Evolutionary conservation across 2,797 vertebrate genomes (phyloP).

Genomic region (Onychomys leucogaster): DNA sequence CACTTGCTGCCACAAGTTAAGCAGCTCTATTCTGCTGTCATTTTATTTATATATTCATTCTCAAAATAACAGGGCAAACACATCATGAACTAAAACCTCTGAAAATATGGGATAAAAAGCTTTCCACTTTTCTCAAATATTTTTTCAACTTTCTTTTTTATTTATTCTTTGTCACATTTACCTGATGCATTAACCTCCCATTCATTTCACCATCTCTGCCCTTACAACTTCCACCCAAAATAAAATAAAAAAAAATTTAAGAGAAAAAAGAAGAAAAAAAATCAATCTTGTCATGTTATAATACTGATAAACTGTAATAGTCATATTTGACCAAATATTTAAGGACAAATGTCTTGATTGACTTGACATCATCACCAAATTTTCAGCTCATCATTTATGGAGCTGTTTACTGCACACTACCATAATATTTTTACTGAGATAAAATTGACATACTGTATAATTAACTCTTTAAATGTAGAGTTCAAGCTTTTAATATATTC

Average conservation of each 20-base stretch:
- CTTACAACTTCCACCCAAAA: not conserved
- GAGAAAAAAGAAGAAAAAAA: not conserved
- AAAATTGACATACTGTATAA: not conserved
- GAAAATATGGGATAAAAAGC: not conserved
- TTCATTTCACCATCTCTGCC: not conserved
- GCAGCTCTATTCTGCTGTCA: not conserved
- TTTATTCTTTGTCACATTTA: not conserved
- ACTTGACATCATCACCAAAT: not conserved
- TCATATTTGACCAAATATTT: not conserved
- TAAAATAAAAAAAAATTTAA: not conserved
- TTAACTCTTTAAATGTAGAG: not conserved
- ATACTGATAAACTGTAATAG: not conserved
- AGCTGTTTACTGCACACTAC: constrained; percentile 70
- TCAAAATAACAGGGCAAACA: not conserved
- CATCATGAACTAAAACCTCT: not conserved
- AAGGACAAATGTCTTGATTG: not conserved
- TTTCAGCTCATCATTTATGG: constrained; percentile 51
- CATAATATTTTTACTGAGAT: not conserved
- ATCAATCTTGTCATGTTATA: not conserved
- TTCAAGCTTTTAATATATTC: not conserved
- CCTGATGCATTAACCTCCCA: not conserved
- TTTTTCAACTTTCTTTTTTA: not conserved
- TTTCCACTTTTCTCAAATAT: not conserved
- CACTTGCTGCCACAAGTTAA: not conserved
- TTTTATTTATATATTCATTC: not conserved